Evolutionary conservation across 2,113 vertebrate species (phyloP), one percentile per base, ranked within the genome.

Genomic region (Saguinus imperator): DNA sequence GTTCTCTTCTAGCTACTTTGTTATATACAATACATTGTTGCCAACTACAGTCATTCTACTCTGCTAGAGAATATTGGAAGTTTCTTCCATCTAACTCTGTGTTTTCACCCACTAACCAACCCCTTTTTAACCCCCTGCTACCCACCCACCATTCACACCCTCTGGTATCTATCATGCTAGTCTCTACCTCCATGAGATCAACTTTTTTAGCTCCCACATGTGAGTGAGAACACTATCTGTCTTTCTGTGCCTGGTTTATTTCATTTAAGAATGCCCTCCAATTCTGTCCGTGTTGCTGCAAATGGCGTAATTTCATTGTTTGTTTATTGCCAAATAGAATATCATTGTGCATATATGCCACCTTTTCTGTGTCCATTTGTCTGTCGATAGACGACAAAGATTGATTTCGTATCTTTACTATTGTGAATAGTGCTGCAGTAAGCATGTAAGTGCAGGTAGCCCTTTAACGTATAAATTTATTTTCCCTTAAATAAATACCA

Each of bases 371-470:
- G 18, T 37, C 17, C 68, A 37, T 70, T 70, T n/a, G 25, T 16
- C 25, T 7, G 12, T 8, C 8, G 1, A 37, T 70, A 35, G 35
- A 58, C 0, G 23, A n/a, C 23, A 29, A 7, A 29, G 4, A 16
- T 48, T 48, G 75, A 45, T 13, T 77, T 48, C 14, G 16, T 29
- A 32, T 29, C 68, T 70, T 37, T 37, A 8, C 35, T 70, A 10
- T n/a, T 70, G 68, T 70, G 68, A 37, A 20, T 70, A 37, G 68
- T 70, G 35, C 3, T 70, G 68, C 35, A 17, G 35, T 20, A 70
- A n/a, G 35, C 35, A 4, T 20, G 35, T 37, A 35, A 70, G 35
- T n/a, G 35, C 17, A 70, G 68, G 68, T 10, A 70, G 16, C 17
- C 32, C 68, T 70, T 70, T 70, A 35, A 70, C 9, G 3, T 70